A percentile compares a stretch with the other conserved stretches of the same genome.
Conservation (phyloP, 2,797 vertebrate genomes). For the Tiaroga cobitis region DNA sequence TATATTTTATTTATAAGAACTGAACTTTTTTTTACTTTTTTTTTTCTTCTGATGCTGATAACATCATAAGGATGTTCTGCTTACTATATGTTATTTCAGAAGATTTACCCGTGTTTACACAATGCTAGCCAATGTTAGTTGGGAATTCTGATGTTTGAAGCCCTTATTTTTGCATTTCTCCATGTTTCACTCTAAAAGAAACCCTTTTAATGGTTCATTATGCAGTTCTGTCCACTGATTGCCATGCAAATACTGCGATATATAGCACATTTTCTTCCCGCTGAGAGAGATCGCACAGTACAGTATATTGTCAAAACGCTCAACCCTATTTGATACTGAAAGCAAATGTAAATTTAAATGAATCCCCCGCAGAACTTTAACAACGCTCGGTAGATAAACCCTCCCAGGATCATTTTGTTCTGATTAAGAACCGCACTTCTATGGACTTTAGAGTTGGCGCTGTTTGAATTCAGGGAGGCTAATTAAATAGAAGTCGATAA, state of each 20-base stretch:
- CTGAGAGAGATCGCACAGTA: background rate
- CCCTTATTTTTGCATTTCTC: background rate
- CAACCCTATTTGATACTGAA: background rate
- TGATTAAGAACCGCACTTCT: conserved; percentile 42
- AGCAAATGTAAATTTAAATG: conserved; percentile 35
- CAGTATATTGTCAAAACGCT: background rate
- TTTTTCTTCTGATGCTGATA: background rate
- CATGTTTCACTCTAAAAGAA: background rate
- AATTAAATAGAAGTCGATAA: conserved; percentile 74
- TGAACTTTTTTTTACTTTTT: background rate
- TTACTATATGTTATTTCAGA: background rate
- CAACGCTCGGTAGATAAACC: conserved; percentile 37
- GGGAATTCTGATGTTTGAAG: background rate
- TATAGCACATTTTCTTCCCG: background rate
- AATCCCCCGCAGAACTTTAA: conserved; percentile 7
- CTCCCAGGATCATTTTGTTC: conserved; percentile 40
- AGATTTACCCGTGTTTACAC: background rate
- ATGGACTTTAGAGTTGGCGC: conserved; percentile 54
- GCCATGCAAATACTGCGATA: background rate
- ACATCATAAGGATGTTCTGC: background rate
- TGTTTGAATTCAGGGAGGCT: conserved; percentile 67
- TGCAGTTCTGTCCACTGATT: background rate
- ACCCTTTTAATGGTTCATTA: background rate
- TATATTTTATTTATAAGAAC: background rate
- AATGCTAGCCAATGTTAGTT: background rate